Base-by-base conservation (phyloP, 2,888 invertebrate genomes). In the Erpobdella octoculata region DNA sequence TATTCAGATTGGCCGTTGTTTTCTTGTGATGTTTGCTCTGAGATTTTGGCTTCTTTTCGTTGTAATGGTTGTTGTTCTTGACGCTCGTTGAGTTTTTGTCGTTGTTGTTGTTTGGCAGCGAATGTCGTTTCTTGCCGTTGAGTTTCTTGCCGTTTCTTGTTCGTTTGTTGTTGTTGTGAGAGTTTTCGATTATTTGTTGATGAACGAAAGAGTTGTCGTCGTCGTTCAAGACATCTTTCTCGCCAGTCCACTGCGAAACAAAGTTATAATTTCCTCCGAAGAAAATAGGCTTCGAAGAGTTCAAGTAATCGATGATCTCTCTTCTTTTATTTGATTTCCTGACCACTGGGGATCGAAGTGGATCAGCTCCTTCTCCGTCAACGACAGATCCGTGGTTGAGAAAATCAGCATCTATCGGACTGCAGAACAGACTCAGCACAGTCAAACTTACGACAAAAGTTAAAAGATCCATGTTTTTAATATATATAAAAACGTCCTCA, bases 191-290 rank as follows among this genome's bases (percentile, higher is more conserved):
- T n/a, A n/a, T n/a, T n/a, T n/a, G n/a, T 6, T 28, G 53, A 53
- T 53, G 28, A 3, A 53, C 53, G 53, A 53, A 53, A 28, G 53
- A 53, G 5, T 53, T 21, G 28, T 53, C 53, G 1, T 21, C 21
- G 1, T 21, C 21, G 28, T 53, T 53, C 1, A 53, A 28, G 9
- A 28, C 21, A 53, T 53, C 53, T n/a, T n/a, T 53, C 8, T 53
- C 28, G 5, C 53, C 53, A 8, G 53, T 53, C 53, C 53, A 53
- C 18, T 53, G 21, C 8, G 53, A 53, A 28, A 53, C 53, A 8
- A 53, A 28, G 53, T 53, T 53, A 28, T 53, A 53, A 53, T 28
- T 53, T n/a, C 53, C 53, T 15, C 53, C 53, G 53, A 53, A 53
- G 21, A 53, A 28, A 28, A 53, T 53, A 25, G 53, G 53, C 21